phyloP scores from a whole-genome alignment of 2,888 invertebrate genomes.

The Lasioglossum leucozonium region DNA sequence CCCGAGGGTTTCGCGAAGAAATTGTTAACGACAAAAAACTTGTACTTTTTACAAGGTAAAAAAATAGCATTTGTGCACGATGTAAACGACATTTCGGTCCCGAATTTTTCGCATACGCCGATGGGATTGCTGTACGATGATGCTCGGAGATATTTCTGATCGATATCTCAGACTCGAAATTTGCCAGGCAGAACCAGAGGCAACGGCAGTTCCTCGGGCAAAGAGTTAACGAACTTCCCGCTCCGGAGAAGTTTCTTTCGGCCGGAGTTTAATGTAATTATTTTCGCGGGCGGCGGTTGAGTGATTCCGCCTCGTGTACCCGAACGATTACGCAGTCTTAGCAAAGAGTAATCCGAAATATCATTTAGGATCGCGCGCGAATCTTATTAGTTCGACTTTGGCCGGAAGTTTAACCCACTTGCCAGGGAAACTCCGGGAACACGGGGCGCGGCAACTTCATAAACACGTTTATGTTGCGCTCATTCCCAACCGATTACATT shows the following conservation, averaged over 20 bases:
- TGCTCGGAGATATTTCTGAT: neutral
- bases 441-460: neutral
- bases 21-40: no score
- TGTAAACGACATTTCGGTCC: neutral
- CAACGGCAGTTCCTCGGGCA: neutral
- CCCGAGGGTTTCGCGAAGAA: neutral
- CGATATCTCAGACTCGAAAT: neutral
- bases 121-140: neutral
- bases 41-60: no score
- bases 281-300: neutral
- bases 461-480: constrained; percentile 6
- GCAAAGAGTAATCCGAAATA: constrained; percentile 19
- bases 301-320: neutral
- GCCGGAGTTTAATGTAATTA: neutral
- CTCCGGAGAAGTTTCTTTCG: neutral
- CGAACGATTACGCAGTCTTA: neutral
- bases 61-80: neutral
- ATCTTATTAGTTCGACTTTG: constrained; percentile 15
- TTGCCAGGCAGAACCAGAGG: neutral
- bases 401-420: constrained; percentile 13
- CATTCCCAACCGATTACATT: constrained; percentile 12
- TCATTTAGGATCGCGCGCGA: constrained; percentile 9
- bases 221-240: neutral
- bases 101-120: neutral
- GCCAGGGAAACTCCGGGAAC: neutral